Percentiles rank a stretch among this genome's conserved stretches.
Evolutionary conservation across 2,797 vertebrate genomes (phyloP).

Genomic region (Lacerta viridis): DNA sequence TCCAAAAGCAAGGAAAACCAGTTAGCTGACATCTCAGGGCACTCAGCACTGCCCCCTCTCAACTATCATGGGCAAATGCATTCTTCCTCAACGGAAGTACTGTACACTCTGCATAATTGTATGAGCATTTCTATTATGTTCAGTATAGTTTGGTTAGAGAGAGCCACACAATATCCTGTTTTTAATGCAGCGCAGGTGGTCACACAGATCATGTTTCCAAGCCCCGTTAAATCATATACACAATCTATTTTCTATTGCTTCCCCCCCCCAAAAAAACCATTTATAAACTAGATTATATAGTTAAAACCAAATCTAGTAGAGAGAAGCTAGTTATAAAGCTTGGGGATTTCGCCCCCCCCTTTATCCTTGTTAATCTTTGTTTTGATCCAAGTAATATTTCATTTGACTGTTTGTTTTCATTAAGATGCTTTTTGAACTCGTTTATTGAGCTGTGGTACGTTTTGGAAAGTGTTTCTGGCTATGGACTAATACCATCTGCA

Average conservation of each 20-base stretch:
- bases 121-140: constrained; percentile 58
- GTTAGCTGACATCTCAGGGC: background rate
- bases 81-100: background rate
- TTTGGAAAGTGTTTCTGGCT: constrained; percentile 76
- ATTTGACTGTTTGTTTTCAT: constrained; percentile 77
- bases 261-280: background rate
- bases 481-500: constrained; percentile 79
- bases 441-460: constrained; percentile 73
- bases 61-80: background rate
- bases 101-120: background rate
- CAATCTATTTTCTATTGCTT: constrained; percentile 60
- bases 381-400: constrained; percentile 71
- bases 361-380: constrained; percentile 68
- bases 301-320: constrained; percentile 52
- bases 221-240: constrained; percentile 49
- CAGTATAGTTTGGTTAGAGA: constrained; percentile 51
- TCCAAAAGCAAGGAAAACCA: constrained; percentile 31
- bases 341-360: background rate
- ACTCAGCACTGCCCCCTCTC: background rate
- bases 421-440: constrained; percentile 74
- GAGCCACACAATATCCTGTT: constrained; percentile 62
- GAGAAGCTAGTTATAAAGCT: constrained; percentile 30
- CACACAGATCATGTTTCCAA: constrained; percentile 53
- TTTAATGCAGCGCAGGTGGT: constrained; percentile 66
- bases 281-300: constrained; percentile 46